These are phyloP conservation scores for Amiota minor DNA, from an alignment of 2,888 invertebrate species.

Conservation along the genomic window DNA sequence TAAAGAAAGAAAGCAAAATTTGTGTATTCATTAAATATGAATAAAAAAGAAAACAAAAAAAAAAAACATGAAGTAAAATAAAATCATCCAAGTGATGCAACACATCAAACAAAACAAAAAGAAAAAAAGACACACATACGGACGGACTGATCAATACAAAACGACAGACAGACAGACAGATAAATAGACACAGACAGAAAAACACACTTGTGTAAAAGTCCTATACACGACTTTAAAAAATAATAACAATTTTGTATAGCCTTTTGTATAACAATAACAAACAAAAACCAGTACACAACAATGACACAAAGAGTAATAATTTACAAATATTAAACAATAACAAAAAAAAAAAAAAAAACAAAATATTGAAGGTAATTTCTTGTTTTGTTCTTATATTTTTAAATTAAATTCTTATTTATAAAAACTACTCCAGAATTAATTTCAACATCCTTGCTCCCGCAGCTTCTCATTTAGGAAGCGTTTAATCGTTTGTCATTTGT, in stretches of 20 bases:
- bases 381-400: slow-evolving; percentile 1
- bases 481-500: no score
- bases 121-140: not conserved
- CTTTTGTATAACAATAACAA: slow-evolving; percentile 31
- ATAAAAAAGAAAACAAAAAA: slow-evolving; percentile 29
- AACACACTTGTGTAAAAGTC: slow-evolving; percentile 1
- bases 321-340: slow-evolving; percentile 36
- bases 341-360: slow-evolving; percentile 38
- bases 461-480: no score
- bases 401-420: slow-evolving; percentile 3
- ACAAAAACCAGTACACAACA: slow-evolving; percentile 35
- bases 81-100: not conserved
- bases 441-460: no score
- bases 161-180: not conserved
- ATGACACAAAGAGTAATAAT: slow-evolving; percentile 36
- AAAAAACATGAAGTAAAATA: slow-evolving; percentile 31
- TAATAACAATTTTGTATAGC: slow-evolving; percentile 30
- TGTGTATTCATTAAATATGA: not conserved
- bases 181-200: not conserved
- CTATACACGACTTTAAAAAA: not conserved
- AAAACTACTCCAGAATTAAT: not conserved
- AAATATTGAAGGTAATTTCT: slow-evolving; percentile 51
- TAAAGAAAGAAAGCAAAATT: slow-evolving; percentile 16
- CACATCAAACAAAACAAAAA: slow-evolving; percentile 28
- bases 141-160: not conserved